Evolutionary conservation across 2,113 vertebrate genomes (phyloP).

Genomic region (Anser brachyrhynchus): DNA sequence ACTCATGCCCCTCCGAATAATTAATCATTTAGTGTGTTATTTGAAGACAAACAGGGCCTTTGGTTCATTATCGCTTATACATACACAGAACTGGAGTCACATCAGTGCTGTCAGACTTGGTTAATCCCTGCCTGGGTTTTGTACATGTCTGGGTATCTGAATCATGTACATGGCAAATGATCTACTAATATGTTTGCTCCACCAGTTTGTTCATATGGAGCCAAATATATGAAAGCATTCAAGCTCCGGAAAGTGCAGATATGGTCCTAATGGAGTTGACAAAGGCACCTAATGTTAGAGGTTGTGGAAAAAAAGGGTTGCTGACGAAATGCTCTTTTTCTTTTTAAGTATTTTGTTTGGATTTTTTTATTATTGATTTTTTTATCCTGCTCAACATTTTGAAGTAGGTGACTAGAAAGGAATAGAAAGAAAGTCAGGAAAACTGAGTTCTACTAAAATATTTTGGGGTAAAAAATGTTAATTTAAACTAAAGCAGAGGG

Average conservation of each 20-base stretch:
- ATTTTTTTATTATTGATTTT: neutral
- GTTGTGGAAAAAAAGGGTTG: slow-evolving; percentile 12
- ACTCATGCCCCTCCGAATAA: slow-evolving; percentile 56
- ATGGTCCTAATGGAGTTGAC: slow-evolving; percentile 58
- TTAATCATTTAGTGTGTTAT: slow-evolving; percentile 68
- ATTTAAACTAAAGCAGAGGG: neutral
- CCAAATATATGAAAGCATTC: slow-evolving; percentile 66
- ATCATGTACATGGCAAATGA: slow-evolving; percentile 72
- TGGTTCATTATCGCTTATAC: slow-evolving; percentile 70
- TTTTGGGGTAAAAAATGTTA: neutral
- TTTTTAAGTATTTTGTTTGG: slow-evolving; percentile 27
- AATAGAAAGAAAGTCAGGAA: neutral
- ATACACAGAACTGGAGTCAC: slow-evolving; percentile 70
- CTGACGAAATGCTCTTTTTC: neutral
- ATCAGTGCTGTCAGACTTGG: slow-evolving; percentile 63
- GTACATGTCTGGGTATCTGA: slow-evolving; percentile 70
- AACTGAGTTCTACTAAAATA: neutral
- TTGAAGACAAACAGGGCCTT: slow-evolving; percentile 70
- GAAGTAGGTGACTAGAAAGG: neutral
- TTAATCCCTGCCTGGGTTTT: slow-evolving; percentile 71
- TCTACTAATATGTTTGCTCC: slow-evolving; percentile 72
- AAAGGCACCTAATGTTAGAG: slow-evolving; percentile 54
- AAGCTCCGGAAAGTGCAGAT: slow-evolving; percentile 64
- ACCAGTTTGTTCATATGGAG: slow-evolving; percentile 64
- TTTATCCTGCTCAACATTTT: neutral